Conservation (phyloP, 2,888 invertebrate species). For the Ormia ochracea region DNA sequence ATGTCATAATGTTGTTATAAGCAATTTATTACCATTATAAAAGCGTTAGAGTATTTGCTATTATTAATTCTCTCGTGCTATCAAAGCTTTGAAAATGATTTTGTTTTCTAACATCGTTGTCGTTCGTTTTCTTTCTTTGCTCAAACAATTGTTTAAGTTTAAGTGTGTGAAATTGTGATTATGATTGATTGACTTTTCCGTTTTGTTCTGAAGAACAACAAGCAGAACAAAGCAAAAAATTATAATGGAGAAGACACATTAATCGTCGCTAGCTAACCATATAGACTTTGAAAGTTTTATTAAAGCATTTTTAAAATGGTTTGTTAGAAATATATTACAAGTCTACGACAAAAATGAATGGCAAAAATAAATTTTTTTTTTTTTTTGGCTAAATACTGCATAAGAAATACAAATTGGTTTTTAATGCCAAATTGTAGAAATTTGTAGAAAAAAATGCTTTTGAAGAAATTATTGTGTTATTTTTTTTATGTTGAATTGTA, state of each 20-base stretch:
- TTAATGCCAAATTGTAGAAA: too few species aligned
- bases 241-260: neutral
- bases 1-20: constrained; percentile 54
- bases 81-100: neutral
- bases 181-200: constrained; percentile 60
- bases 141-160: constrained; percentile 6
- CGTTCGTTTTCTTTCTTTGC: neutral
- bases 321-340: neutral
- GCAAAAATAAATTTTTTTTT: too few species aligned
- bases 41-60: constrained; percentile 2
- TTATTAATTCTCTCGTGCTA: neutral
- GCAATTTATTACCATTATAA: constrained; percentile 49
- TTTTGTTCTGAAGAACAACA: constrained; percentile 33
- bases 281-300: constrained; percentile 10
- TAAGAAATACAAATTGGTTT: too few species aligned
- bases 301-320: neutral
- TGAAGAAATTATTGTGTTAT: too few species aligned
- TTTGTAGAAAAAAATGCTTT: too few species aligned
- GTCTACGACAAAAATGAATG: neutral
- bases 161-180: constrained; percentile 34
- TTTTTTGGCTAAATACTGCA: too few species aligned
- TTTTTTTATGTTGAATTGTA: too few species aligned
- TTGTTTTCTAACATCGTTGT: neutral
- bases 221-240: neutral
- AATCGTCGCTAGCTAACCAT: constrained; percentile 22